Conservation (phyloP, 1,140 invertebrate species). For the Pogonomyrmex californicus region DNA sequence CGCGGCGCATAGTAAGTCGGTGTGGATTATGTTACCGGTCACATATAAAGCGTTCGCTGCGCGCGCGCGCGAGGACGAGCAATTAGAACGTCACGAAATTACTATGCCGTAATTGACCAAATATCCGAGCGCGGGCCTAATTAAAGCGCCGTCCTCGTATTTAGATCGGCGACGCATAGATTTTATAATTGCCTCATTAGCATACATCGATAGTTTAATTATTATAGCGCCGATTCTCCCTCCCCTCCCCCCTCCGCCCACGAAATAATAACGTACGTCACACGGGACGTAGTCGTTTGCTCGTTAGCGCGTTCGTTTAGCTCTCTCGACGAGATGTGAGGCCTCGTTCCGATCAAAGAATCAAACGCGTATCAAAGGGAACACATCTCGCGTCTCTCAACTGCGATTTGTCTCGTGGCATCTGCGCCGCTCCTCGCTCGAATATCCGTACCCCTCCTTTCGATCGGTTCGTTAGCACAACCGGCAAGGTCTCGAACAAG, state of each 20-base stretch:
- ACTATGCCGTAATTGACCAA: conserved; percentile 41
- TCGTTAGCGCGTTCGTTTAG: not conserved
- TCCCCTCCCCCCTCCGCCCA: too few species aligned
- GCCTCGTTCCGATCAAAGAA: not conserved
- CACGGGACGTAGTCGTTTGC: too few species aligned
- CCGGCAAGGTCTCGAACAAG: conserved; percentile 20
- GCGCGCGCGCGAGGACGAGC: conserved; percentile 4
- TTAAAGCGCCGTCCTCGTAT: conserved; percentile 39
- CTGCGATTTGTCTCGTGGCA: not conserved
- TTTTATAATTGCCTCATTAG: conserved; percentile 53
- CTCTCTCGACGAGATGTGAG: not conserved
- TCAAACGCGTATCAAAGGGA: not conserved
- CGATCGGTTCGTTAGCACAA: conserved; percentile 70
- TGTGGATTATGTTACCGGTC: conserved; percentile 48
- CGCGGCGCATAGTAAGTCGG: conserved; percentile 25
- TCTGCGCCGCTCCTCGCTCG: not conserved
- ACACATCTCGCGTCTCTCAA: not conserved
- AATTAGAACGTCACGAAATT: conserved; percentile 55
- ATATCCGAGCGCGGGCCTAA: conserved; percentile 30
- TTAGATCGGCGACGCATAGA: conserved; percentile 18
- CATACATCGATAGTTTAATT: conserved; percentile 38
- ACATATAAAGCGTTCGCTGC: conserved; percentile 18
- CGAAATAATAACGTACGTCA: not conserved
- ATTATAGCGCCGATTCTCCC: not conserved
- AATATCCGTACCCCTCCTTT: conserved; percentile 42